Percentiles rank a stretch among this genome's conserved stretches.
Conservation (phyloP, 1,140 invertebrate species). For the Cyphomyrmex costatus region DNA sequence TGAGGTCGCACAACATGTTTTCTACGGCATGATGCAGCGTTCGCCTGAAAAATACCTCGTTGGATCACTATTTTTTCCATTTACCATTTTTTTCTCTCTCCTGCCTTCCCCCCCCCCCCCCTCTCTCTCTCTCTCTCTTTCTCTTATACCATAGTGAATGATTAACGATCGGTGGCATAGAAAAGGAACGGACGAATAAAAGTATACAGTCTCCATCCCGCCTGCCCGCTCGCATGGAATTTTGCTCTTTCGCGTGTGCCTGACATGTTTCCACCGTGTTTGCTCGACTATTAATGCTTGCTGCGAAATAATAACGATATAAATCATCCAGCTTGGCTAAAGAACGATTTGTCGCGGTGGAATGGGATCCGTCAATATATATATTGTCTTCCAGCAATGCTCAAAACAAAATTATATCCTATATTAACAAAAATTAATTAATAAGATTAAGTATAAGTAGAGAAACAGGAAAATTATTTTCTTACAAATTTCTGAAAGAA, state of each 20-base stretch:
- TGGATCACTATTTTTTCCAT: constrained; percentile 73
- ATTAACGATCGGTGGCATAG: constrained; percentile 81
- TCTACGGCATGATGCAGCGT: constrained; percentile 77
- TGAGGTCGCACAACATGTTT: constrained; percentile 64
- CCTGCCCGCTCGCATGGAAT: constrained; percentile 69
- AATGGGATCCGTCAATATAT: constrained; percentile 59
- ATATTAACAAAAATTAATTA: background rate
- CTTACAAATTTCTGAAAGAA: background rate
- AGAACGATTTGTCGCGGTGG: constrained; percentile 62
- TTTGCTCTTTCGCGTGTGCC: constrained; percentile 77
- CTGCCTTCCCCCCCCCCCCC: background rate
- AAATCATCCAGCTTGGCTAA: constrained; percentile 78
- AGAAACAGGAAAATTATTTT: background rate
- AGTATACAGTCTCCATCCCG: constrained; percentile 62
- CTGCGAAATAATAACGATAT: constrained; percentile 80
- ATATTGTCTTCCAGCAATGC: constrained; percentile 12
- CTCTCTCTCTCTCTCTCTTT: constrained; percentile 24
- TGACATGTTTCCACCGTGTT: constrained; percentile 84
- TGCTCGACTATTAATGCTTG: constrained; percentile 83
- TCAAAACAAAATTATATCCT: background rate
- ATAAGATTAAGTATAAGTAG: background rate
- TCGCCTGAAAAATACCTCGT: constrained; percentile 77
- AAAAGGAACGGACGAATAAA: constrained; percentile 78
- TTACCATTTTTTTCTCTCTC: constrained; percentile 54
- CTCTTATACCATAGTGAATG: constrained; percentile 73